Percentiles rank a stretch among this genome's conserved stretches.
These are phyloP conservation scores for Hydrolagus colliei DNA, from an alignment of 2,797 vertebrate genomes.

Conservation along the genomic window DNA sequence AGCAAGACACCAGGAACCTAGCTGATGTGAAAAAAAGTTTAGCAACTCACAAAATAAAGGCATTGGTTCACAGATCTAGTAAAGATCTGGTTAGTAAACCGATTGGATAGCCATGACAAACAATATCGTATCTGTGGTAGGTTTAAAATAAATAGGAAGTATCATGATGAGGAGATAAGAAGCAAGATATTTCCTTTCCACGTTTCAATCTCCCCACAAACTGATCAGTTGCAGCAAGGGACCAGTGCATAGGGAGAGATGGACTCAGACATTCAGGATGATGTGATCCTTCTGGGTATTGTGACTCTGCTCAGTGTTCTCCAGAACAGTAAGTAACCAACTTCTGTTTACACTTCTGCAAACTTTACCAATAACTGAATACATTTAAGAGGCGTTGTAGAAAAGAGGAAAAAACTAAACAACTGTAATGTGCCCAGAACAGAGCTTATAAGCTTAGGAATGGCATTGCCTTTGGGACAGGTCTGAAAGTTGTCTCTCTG, in stretches of 20 bases:
- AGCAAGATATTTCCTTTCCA: background rate
- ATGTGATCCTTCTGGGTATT: conserved; percentile 71
- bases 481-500: conserved; percentile 24
- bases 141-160: background rate
- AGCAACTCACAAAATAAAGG: too few relatives aligned
- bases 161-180: background rate
- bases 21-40: too few relatives aligned
- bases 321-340: conserved; percentile 74
- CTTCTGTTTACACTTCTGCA: too few relatives aligned
- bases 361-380: too few relatives aligned
- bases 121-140: background rate
- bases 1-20: too few relatives aligned
- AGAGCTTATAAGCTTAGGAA: background rate
- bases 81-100: too few relatives aligned
- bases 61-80: too few relatives aligned
- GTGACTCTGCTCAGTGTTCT: conserved; percentile 82
- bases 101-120: too few relatives aligned
- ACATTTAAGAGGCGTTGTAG: background rate
- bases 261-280: conserved; percentile 66
- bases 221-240: too few relatives aligned
- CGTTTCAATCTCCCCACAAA: too few relatives aligned
- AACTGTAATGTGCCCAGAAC: background rate
- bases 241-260: conserved; percentile 47
- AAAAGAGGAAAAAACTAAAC: background rate
- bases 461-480: too few relatives aligned